A percentile compares a stretch with the other conserved stretches of the same genome.
Conservation (phyloP, 1,140 invertebrate genomes). For the Acromyrmex charruanus region DNA sequence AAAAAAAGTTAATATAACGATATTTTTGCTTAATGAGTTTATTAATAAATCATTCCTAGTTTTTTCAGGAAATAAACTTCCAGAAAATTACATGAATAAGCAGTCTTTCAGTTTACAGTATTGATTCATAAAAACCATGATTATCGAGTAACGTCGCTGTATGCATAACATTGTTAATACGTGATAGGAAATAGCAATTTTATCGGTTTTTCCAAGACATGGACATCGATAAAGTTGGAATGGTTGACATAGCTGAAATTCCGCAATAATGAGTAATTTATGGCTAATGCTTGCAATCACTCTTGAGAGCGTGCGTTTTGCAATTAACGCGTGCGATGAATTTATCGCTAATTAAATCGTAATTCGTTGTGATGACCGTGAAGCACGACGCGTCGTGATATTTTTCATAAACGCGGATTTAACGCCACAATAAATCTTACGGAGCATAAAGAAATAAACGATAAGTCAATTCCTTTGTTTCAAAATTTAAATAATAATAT, state of each 20-base stretch:
- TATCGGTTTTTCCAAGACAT: neutral
- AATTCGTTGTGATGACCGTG: slow-evolving; percentile 27
- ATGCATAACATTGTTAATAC: slow-evolving; percentile 23
- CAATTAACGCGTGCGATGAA: slow-evolving; percentile 42
- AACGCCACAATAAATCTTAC: neutral
- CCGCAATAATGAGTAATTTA: slow-evolving; percentile 33
- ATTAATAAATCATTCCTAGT: neutral
- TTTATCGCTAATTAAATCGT: slow-evolving; percentile 55
- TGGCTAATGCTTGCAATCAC: slow-evolving; percentile 12
- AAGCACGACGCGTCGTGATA: slow-evolving; percentile 48
- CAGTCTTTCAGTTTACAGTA: neutral
- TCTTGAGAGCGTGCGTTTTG: neutral
- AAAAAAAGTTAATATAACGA: neutral
- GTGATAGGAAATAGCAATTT: neutral
- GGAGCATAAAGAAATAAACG: neutral
- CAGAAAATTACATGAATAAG: neutral
- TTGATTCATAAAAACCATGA: neutral
- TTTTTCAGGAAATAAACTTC: neutral
- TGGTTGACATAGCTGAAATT: slow-evolving; percentile 21
- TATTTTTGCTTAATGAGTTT: neutral
- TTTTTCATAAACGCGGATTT: slow-evolving; percentile 1
- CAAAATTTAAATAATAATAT: neutral
- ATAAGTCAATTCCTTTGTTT: neutral
- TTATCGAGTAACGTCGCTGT: neutral
- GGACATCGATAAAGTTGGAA: neutral